Evolutionary conservation across 2,797 vertebrate genomes (phyloP), one percentile per base, ranked within the genome.

Genomic region (Pseudochaenichthys georgianus): DNA sequence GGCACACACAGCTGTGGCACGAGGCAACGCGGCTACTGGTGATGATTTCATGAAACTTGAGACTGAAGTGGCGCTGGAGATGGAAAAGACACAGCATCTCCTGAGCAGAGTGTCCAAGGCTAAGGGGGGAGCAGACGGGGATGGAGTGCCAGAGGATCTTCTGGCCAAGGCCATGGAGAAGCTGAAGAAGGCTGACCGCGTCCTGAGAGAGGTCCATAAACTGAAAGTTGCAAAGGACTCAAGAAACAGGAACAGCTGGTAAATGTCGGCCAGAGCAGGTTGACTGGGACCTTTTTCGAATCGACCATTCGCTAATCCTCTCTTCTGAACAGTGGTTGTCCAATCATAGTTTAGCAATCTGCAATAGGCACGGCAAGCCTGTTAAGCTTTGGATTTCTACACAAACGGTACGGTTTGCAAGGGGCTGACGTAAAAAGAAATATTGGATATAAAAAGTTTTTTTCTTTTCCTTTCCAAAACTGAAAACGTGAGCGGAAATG

Each of bases 151-250:
- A 0, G 95, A 95, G 82, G 86, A 92, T 0, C 90, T 99, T 86
- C 95, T 99, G 73, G 91, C 92, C 28, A 90, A 95, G 79, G 97
- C 98, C 19, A 94, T 97, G 81, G 96, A 96, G 82, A 97, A 98
- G 88, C 94, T 99, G 80, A 93, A 88, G 80, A 96, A 94, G 91
- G 97, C 97, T 5, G 95, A 97, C 0, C 87, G 96, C 57, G 96
- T 96, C 91, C 93, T 99, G 87, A 95, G 90, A 87, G 96, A 97
- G 90, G 95, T 96, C 63, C 95, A 93, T 83, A 94, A 86, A 86
- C 90, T 96, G 43, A 96, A 92, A 73, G 17, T 51, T 1, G 10
- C 69, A 15, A 88, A 88, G 28, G 85, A 73, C 11, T 60, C 64
- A 8, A 77, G 12, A 48, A 87, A 87, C 41, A 92, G 95, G 83